These are phyloP conservation scores for Macrotus californicus DNA, from an alignment of 2,113 vertebrate genomes.

Conservation along the genomic window DNA sequence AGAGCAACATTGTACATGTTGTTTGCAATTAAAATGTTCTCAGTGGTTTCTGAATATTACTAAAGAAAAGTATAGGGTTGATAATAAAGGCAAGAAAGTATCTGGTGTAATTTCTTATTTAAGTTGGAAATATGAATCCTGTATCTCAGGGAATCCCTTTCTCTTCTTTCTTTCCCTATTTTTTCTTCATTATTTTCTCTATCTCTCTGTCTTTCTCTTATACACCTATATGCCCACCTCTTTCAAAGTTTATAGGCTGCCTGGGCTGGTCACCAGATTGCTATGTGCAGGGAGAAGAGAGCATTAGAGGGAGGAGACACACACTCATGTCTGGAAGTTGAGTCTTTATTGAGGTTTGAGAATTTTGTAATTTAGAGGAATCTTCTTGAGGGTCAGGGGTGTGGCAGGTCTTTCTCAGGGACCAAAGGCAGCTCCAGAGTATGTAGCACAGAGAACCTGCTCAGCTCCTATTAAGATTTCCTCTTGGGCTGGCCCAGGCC, in stretches of 20 bases:
- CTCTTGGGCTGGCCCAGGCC: neutral
- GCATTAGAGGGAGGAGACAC: neutral
- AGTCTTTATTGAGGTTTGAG: constrained; percentile 24
- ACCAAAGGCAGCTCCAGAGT: neutral
- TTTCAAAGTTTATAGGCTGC: neutral
- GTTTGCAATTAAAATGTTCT: neutral
- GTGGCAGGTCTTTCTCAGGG: neutral
- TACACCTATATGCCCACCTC: neutral
- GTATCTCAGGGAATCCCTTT: neutral
- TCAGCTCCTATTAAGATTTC: neutral
- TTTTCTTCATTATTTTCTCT: neutral
- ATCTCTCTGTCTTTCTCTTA: neutral
- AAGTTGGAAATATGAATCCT: neutral
- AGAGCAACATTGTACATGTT: neutral
- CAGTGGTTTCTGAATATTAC: neutral
- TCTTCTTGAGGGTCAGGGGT: neutral
- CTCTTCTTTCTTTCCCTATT: neutral
- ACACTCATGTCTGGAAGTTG: neutral
- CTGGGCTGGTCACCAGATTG: neutral
- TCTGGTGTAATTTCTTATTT: neutral
- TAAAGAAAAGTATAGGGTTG: neutral
- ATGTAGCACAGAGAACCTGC: neutral
- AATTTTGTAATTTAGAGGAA: neutral
- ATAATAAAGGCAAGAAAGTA: neutral
- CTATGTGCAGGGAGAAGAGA: neutral